A percentile compares a stretch with the other conserved stretches of the same genome.
phyloP scores from a whole-genome alignment of 1,140 invertebrate species.

The Drosophila murphyi region DNA sequence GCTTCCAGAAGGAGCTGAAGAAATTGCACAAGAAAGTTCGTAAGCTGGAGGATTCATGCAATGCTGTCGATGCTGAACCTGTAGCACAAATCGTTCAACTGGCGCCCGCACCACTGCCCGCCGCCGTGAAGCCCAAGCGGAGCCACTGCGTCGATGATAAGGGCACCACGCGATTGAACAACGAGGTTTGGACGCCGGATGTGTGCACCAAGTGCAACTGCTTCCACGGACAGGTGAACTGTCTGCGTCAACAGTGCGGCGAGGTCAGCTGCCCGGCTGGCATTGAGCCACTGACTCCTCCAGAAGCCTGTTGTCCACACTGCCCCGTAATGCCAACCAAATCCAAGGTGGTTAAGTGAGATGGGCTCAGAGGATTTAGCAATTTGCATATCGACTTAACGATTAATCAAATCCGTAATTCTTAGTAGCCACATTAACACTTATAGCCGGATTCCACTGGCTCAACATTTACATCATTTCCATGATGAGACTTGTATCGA shows the following conservation, averaged over 20 bases:
- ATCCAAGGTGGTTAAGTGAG: constrained; percentile 41
- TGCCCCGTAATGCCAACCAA: constrained; percentile 49
- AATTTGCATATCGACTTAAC: constrained; percentile 74
- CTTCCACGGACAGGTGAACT: constrained; percentile 79
- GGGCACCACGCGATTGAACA: constrained; percentile 84
- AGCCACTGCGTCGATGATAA: constrained; percentile 84
- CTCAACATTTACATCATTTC: background rate
- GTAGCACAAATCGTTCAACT: constrained; percentile 45
- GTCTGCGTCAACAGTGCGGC: constrained; percentile 72
- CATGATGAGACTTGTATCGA: background rate
- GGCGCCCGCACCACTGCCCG: constrained; percentile 42
- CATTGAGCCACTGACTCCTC: constrained; percentile 69
- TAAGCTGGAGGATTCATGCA: constrained; percentile 85
- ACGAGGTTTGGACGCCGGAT: constrained; percentile 85
- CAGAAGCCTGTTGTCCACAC: constrained; percentile 75
- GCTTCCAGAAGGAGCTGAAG: constrained; percentile 86
- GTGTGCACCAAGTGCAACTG: constrained; percentile 86
- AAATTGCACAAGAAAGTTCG: constrained; percentile 85
- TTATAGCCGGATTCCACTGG: constrained; percentile 33
- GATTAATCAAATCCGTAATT: constrained; percentile 46
- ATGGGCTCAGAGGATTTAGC: constrained; percentile 4
- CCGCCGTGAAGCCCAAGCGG: constrained; percentile 52
- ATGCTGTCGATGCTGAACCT: constrained; percentile 50
- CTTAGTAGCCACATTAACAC: constrained; percentile 72
- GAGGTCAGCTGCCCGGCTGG: constrained; percentile 69